Base-by-base conservation (phyloP, 2,888 invertebrate genomes). In the Leucophora obtusa region DNA sequence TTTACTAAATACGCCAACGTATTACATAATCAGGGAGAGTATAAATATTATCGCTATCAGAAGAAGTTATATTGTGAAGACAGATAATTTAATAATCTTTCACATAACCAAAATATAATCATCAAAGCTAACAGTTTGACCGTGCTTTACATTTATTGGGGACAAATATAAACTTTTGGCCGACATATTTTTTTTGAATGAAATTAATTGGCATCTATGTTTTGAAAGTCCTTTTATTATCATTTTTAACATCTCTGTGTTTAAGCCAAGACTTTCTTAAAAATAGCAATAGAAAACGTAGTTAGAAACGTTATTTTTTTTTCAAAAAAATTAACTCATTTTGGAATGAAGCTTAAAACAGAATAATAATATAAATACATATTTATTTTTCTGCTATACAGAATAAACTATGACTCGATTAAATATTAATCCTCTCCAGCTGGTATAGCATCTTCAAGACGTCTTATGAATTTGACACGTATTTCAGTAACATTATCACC, bases 391-490 rank as follows among this genome's bases (percentile, higher is more conserved):
- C 10, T 24, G 10, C 28, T 21, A 14, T 21, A 5, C 24, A 7
- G 4, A 28, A 7, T 7, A 28, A 6, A 6, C 6, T 7, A 35
- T 18, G 14, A 5, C 0, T n/a, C 18, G 38, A 62, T 43, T n/a
- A 50, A n/a, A 58, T 47, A 66, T 83, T 94, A 98, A 91, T 99
- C 99, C 92, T 99, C 99, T 21, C 99, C 99, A 51, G 98, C 98
- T 10, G 99, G 99, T 86, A 99, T 96, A 1, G 98, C 97, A 91
- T 99, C 99, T 92, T 99, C 98, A 87, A 99, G 91, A 89, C 97
- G 93, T 88, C 97, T 95, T 82, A 98, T 94, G 90, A 98, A 99
- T 89, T 98, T 98, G 3, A 99, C 95, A 86, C 98, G 92, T 18
- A 99, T 92, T 92, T 99, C 99, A 18, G 98, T 99, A 38, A 95